Evolutionary conservation across 1,140 invertebrate species (phyloP).

Genomic region (Bombyx mori): ASM3026992v2 NC_085130.1:2747001-2747500

Average conservation of each 20-base stretch:
- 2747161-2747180: conserved; percentile 47
- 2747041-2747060: conserved; percentile 50
- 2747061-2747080: conserved; percentile 70
- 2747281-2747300: conserved; percentile 10
- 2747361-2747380: no score
- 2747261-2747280: background rate
- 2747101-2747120: conserved; percentile 39
- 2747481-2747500: no score
- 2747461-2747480: no score
- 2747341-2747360: no score
- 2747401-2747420: no score
- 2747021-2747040: conserved; percentile 16
- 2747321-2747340: no score
- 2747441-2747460: no score
- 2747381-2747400: no score
- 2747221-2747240: no score
- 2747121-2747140: conserved; percentile 49
- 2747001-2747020: background rate
- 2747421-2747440: no score
- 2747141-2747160: conserved; percentile 55
- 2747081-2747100: conserved; percentile 69
- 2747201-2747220: conserved; percentile 25
- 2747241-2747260: no score
- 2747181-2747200: conserved; percentile 51
- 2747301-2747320: background rate